phyloP scores from a whole-genome alignment of 2,113 vertebrate genomes.

The Rhabdomys dilectus region DNA sequence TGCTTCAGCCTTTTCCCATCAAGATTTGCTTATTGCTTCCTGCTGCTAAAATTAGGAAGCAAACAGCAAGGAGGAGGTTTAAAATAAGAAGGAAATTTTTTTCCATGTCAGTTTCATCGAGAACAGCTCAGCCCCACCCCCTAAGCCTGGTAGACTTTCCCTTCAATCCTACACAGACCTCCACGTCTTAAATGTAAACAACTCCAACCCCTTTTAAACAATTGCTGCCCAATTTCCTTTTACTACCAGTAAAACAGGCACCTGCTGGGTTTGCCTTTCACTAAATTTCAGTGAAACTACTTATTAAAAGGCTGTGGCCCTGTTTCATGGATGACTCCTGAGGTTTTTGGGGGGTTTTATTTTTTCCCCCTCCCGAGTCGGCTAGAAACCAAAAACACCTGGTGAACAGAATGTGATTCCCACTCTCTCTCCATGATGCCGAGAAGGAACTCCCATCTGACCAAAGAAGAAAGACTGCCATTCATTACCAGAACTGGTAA shows the following conservation, averaged over 20 bases:
- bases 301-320: conserved; percentile 70
- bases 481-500: conserved; percentile 26
- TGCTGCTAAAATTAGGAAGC: conserved; percentile 75
- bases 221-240: conserved; percentile 71
- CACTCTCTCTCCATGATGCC: background rate
- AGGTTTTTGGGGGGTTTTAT: background rate
- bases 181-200: conserved; percentile 74
- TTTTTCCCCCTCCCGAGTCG: background rate
- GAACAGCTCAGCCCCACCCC: conserved; percentile 63
- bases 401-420: conserved; percentile 52
- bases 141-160: conserved; percentile 57
- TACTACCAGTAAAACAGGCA: conserved; percentile 76
- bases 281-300: conserved; percentile 71
- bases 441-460: conserved; percentile 17
- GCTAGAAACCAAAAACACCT: conserved; percentile 73
- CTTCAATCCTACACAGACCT: conserved; percentile 46
- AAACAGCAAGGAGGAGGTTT: conserved; percentile 62
- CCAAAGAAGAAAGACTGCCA: conserved; percentile 50
- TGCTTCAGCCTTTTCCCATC: conserved; percentile 28
- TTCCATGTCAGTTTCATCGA: conserved; percentile 69
- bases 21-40: conserved; percentile 69
- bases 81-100: conserved; percentile 78
- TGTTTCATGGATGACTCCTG: conserved; percentile 65
- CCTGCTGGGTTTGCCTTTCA: conserved; percentile 73
- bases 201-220: conserved; percentile 71